phyloP scores from a whole-genome alignment of 2,888 invertebrate genomes.

The Nomada fucata region DNA sequence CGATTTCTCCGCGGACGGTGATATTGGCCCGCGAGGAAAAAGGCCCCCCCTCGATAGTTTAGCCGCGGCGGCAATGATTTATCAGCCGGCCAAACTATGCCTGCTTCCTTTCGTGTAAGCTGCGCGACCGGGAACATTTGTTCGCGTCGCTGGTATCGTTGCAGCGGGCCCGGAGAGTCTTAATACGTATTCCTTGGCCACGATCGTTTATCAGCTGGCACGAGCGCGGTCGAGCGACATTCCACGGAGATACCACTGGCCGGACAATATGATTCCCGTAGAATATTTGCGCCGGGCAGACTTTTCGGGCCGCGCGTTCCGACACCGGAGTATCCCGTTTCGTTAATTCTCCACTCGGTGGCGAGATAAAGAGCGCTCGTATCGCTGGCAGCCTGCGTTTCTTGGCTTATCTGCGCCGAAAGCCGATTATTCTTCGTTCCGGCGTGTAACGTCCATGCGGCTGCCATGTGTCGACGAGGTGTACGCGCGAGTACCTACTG shows the following conservation, averaged over 20 bases:
- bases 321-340: slow-evolving; percentile 43
- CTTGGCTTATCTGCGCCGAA: slow-evolving; percentile 33
- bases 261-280: slow-evolving; percentile 62
- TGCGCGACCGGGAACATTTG: slow-evolving; percentile 64
- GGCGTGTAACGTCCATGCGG: not conserved
- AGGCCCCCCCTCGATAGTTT: slow-evolving; percentile 20
- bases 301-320: not conserved
- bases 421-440: slow-evolving; percentile 23
- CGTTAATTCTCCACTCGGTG: slow-evolving; percentile 53
- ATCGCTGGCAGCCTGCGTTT: slow-evolving; percentile 29
- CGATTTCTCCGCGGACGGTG: not conserved
- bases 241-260: slow-evolving; percentile 53
- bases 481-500: too few species aligned
- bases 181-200: slow-evolving; percentile 64
- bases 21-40: slow-evolving; percentile 17
- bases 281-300: slow-evolving; percentile 30
- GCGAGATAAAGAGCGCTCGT: slow-evolving; percentile 26
- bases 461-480: too few species aligned
- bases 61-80: slow-evolving; percentile 44
- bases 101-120: slow-evolving; percentile 55
- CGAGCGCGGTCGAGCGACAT: slow-evolving; percentile 68
- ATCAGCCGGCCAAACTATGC: slow-evolving; percentile 41
- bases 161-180: slow-evolving; percentile 58
- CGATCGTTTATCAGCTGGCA: slow-evolving; percentile 68
- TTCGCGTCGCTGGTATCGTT: slow-evolving; percentile 65